A percentile compares a stretch with the other conserved stretches of the same genome.
Evolutionary conservation across 2,888 invertebrate species (phyloP).

Genomic region (Sepioteuthis lessoniana): DNA sequence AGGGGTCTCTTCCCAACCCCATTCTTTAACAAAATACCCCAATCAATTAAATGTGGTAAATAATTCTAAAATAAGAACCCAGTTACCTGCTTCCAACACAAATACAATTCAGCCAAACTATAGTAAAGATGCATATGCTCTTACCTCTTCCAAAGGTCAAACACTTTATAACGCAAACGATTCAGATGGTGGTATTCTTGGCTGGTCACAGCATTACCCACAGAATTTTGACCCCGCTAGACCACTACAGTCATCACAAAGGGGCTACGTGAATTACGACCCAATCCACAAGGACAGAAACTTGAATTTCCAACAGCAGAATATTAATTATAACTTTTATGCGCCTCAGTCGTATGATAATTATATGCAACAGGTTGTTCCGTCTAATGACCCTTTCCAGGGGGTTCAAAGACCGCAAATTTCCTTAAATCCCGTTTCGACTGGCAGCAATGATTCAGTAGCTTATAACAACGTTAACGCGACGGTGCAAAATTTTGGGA

Average conservation of each 20-base stretch:
- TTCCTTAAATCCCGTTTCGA: background rate
- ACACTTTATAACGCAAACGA: background rate
- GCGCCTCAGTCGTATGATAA: background rate
- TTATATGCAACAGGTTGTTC: background rate
- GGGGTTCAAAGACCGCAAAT: background rate
- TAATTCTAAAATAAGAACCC: background rate
- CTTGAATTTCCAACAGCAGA: background rate
- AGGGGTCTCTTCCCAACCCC: background rate
- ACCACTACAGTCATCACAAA: background rate
- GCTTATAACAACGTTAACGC: background rate
- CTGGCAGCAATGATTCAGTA: background rate
- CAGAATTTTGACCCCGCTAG: background rate
- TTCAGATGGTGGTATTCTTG: background rate
- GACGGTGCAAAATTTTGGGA: background rate
- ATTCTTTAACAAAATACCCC: background rate
- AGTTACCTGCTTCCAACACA: background rate
- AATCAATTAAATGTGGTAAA: background rate
- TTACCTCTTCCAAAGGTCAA: background rate
- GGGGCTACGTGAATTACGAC: background rate
- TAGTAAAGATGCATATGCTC: background rate
- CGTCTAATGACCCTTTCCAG: background rate
- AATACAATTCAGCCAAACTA: background rate
- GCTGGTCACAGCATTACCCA: background rate
- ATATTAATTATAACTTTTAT: background rate
- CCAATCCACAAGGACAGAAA: background rate